Conservation (phyloP, 2,113 vertebrate genomes). For the Procavia capensis region DNA sequence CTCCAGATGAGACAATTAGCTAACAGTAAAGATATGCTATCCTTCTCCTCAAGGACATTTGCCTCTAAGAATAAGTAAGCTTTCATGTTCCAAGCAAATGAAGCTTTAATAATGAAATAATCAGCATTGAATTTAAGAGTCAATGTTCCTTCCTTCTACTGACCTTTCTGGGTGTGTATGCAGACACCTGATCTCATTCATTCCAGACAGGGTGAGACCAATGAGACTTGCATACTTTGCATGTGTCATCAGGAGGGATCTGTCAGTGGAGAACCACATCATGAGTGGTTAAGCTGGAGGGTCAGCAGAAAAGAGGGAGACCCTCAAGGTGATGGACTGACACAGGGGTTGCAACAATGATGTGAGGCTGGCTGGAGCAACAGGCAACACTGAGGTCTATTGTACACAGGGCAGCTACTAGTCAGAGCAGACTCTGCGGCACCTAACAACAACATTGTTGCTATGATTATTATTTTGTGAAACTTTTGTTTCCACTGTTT, state of each 20-base stretch:
- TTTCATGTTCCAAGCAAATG: background rate
- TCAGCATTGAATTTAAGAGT: background rate
- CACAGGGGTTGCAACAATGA: background rate
- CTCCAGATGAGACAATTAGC: conserved; percentile 11
- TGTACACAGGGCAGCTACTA: background rate
- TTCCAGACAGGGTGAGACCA: too few relatives aligned
- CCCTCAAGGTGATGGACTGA: too few relatives aligned
- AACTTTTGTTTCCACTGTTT: background rate
- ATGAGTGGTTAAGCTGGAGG: too few relatives aligned
- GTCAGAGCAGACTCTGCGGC: background rate
- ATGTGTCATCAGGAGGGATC: too few relatives aligned
- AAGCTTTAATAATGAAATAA: conserved; percentile 2
- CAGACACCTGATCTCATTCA: background rate
- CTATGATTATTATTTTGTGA: background rate
- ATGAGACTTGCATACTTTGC: too few relatives aligned
- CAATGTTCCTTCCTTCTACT: background rate
- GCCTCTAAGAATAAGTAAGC: conserved; percentile 41
- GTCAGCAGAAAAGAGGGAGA: too few relatives aligned
- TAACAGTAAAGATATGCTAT: background rate
- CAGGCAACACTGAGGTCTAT: background rate
- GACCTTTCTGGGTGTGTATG: background rate
- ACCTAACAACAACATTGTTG: background rate
- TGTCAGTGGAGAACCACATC: too few relatives aligned
- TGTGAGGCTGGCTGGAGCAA: background rate
- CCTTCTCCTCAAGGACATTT: conserved; percentile 15